Percentiles rank a stretch among this genome's conserved stretches.
phyloP scores from a whole-genome alignment of 2,797 vertebrate species.

The Lepilemur ruficaudatus region DNA sequence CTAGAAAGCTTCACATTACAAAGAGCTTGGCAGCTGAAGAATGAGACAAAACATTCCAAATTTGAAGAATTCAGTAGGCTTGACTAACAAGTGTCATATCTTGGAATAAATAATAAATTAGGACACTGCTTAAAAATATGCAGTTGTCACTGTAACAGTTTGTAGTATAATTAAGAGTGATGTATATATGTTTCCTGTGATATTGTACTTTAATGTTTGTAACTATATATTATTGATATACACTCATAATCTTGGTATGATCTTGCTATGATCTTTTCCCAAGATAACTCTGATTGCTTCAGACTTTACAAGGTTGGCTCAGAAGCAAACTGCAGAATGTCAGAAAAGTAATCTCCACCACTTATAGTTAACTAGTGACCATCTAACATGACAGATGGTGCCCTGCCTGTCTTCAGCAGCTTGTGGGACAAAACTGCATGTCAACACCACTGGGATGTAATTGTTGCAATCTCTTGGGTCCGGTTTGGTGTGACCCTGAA shows the following conservation, averaged over 20 bases:
- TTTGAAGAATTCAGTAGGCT: not conserved
- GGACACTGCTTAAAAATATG: not conserved
- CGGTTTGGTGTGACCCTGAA: constrained; percentile 68
- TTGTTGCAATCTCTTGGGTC: constrained; percentile 74
- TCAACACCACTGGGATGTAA: constrained; percentile 76
- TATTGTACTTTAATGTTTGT: not conserved
- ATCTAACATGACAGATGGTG: constrained; percentile 81
- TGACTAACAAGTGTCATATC: not conserved
- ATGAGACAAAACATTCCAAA: constrained; percentile 1
- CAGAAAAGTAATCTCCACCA: constrained; percentile 74
- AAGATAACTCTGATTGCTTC: constrained; percentile 43
- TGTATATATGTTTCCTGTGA: not conserved
- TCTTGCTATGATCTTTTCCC: constrained; percentile 39
- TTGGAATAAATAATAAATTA: not conserved
- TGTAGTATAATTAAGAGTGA: not conserved
- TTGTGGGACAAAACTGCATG: constrained; percentile 79
- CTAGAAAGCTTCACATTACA: not conserved
- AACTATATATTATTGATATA: not conserved
- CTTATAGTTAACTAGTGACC: constrained; percentile 75
- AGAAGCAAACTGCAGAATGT: constrained; percentile 73
- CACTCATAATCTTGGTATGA: not conserved
- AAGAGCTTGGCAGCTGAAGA: not conserved
- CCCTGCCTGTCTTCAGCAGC: constrained; percentile 82
- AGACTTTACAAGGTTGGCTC: constrained; percentile 73
- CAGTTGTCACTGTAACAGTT: not conserved